Conservation (phyloP, 2,797 vertebrate species). For the Orestias chungarensis region DNA sequence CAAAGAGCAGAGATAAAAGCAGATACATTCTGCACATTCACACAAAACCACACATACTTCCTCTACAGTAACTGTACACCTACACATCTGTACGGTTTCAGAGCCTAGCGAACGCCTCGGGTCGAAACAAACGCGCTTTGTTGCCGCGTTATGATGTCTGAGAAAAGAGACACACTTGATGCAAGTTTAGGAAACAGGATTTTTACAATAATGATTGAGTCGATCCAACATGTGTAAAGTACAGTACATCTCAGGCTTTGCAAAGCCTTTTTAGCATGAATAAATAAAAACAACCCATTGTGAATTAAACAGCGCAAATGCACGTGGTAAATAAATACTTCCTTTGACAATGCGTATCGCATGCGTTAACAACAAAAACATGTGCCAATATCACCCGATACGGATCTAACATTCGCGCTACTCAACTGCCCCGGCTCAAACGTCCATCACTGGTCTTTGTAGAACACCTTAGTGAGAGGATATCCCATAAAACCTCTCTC, state of each 20-base stretch:
- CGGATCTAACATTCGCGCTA: conserved; percentile 5
- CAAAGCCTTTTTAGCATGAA: neutral
- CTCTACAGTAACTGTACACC: conserved; percentile 57
- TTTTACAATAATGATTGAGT: conserved; percentile 42
- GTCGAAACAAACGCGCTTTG: conserved; percentile 1
- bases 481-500: conserved; percentile 84
- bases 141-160: neutral
- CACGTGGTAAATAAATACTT: conserved; percentile 54
- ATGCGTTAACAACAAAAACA: conserved; percentile 26
- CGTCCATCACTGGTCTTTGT: conserved; percentile 82
- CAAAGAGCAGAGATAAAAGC: conserved; percentile 35
- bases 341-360: conserved; percentile 60
- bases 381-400: conserved; percentile 6
- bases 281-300: conserved; percentile 17
- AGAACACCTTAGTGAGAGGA: conserved; percentile 85
- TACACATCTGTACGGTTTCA: conserved; percentile 42
- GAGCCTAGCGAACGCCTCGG: conserved; percentile 11
- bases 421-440: conserved; percentile 11
- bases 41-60: conserved; percentile 66
- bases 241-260: conserved; percentile 1
- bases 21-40: conserved; percentile 61
- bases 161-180: conserved; percentile 21
- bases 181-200: conserved; percentile 20
- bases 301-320: conserved; percentile 1
- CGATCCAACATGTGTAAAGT: conserved; percentile 21